Conservation (phyloP, 30 jellyfish, hydroid and myxozoan species). For the Catostylus mosaicus region DNA sequence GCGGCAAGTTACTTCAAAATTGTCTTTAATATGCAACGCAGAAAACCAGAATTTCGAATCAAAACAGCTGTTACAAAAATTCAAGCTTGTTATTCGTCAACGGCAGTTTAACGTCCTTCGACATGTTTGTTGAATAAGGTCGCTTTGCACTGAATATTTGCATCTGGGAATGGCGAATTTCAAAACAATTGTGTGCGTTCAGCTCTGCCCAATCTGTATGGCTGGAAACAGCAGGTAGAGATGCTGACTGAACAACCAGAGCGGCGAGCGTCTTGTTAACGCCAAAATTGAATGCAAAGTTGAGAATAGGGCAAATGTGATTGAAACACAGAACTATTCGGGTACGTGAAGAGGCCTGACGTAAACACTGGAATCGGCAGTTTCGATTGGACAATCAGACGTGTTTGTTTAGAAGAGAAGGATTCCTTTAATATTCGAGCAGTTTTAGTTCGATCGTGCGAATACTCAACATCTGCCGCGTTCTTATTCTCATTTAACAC, state of each 20-base stretch:
- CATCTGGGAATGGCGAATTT: no score
- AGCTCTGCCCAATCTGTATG: no score
- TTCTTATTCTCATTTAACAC: not conserved
- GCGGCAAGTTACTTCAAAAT: no score
- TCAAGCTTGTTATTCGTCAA: not conserved
- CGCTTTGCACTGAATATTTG: no score
- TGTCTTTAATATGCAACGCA: no score
- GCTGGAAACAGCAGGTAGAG: not conserved
- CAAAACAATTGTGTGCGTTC: no score
- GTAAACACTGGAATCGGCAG: not conserved
- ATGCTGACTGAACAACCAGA: not conserved
- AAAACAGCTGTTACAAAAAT: not conserved
- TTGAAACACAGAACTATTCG: not conserved
- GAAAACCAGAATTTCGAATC: no score
- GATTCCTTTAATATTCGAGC: not conserved
- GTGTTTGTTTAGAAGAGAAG: not conserved
- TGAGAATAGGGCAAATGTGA: not conserved
- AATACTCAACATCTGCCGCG: slow-evolving; percentile 17
- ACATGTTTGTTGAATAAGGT: no score
- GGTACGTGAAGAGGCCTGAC: not conserved
- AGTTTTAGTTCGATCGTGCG: not conserved
- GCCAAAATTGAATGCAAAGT: not conserved
- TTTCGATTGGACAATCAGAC: not conserved
- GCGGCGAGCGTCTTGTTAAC: not conserved
- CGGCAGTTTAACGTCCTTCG: not conserved